These are phyloP conservation scores for Hemicordylus capensis DNA, from an alignment of 2,113 vertebrate species.

Conservation along the genomic window DNA sequence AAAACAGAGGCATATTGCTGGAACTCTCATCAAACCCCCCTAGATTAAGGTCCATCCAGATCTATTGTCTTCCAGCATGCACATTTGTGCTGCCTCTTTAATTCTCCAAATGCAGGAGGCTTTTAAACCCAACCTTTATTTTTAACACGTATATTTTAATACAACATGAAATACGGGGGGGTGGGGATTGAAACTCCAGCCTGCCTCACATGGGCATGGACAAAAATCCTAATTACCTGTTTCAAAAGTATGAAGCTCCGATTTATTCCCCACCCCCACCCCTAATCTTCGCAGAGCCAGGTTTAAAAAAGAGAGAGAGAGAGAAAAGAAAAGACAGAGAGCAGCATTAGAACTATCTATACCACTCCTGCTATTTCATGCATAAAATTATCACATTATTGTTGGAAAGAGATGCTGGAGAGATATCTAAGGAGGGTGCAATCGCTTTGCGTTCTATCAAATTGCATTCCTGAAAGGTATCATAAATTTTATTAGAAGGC, in stretches of 20 bases:
- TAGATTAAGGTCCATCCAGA: constrained; percentile 56
- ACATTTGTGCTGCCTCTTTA: constrained; percentile 63
- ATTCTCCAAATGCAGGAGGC: constrained; percentile 72
- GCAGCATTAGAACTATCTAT: constrained; percentile 87
- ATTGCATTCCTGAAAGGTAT: constrained; percentile 85
- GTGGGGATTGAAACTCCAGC: constrained; percentile 72
- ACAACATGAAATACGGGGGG: constrained; percentile 76
- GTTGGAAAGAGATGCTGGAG: constrained; percentile 81
- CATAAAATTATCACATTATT: constrained; percentile 89
- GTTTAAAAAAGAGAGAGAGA: neutral
- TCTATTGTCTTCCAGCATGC: constrained; percentile 20
- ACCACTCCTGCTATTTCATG: constrained; percentile 87
- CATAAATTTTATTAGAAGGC: constrained; percentile 88
- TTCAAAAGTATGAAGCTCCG: constrained; percentile 81
- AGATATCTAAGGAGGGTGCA: constrained; percentile 86
- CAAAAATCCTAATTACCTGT: constrained; percentile 84
- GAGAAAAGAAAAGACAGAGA: constrained; percentile 77
- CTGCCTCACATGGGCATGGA: constrained; percentile 76
- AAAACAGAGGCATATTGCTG: constrained; percentile 54
- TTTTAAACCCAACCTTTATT: constrained; percentile 78
- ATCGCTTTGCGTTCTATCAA: constrained; percentile 86
- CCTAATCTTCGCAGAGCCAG: constrained; percentile 84
- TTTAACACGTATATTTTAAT: constrained; percentile 82
- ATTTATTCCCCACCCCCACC: neutral
- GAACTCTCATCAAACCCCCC: constrained; percentile 19